phyloP scores from a whole-genome alignment of 2,797 vertebrate genomes.

The Acridotheres tristis region DNA sequence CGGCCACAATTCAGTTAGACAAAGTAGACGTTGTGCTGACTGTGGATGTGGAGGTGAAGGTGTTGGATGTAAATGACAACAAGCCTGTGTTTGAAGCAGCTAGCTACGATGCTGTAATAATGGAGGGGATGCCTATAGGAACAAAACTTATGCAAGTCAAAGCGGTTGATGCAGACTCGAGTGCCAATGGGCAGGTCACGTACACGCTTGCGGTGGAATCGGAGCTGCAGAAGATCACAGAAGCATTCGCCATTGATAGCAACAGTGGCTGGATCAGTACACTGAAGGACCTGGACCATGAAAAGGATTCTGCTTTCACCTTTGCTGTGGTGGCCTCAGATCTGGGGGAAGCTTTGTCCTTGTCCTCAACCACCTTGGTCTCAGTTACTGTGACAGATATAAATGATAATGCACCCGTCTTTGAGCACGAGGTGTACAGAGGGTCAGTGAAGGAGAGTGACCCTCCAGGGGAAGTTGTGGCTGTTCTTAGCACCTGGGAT shows the following conservation, averaged over 20 bases:
- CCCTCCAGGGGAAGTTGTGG: constrained; percentile 93
- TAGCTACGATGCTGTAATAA: constrained; percentile 87
- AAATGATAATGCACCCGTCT: constrained; percentile 92
- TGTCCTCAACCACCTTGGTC: constrained; percentile 87
- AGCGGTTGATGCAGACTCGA: constrained; percentile 88
- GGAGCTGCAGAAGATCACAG: constrained; percentile 75
- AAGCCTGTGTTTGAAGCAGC: constrained; percentile 90
- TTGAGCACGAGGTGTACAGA: constrained; percentile 86
- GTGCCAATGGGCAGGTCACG: constrained; percentile 92
- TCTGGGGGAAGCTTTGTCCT: constrained; percentile 87
- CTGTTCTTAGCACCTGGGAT: constrained; percentile 92
- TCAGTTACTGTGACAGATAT: constrained; percentile 90
- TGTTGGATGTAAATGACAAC: constrained; percentile 95
- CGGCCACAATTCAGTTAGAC: constrained; percentile 83
- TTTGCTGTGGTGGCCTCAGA: constrained; percentile 93
- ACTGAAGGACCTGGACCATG: constrained; percentile 90
- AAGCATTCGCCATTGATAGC: constrained; percentile 88
- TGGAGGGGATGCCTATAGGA: constrained; percentile 91
- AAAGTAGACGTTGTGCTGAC: constrained; percentile 86
- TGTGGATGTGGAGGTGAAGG: constrained; percentile 89
- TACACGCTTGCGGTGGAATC: constrained; percentile 85
- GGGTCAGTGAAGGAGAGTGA: constrained; percentile 92
- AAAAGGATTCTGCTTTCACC: constrained; percentile 85
- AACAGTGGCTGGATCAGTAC: constrained; percentile 96
- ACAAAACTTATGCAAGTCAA: constrained; percentile 90